phyloP scores from a whole-genome alignment of 2,888 invertebrate species.

The Liopterus haemorrhoidalis region DNA sequence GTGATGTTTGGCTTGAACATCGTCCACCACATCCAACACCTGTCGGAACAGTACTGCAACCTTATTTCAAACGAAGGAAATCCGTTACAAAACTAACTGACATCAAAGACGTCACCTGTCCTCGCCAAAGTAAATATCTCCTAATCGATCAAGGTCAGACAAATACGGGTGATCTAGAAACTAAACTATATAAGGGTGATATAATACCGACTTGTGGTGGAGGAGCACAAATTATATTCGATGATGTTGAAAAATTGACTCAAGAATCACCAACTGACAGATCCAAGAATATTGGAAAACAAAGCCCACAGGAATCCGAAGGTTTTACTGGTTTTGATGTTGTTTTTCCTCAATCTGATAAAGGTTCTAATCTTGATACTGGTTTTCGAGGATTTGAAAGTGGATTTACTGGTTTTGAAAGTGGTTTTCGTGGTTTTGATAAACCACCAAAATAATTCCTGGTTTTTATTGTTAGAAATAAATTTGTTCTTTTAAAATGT shows the following conservation, averaged over 20 bases:
- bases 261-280: slow-evolving; percentile 78
- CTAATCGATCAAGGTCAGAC: slow-evolving; percentile 89
- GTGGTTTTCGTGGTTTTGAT: no score
- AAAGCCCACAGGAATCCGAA: no score
- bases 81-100: slow-evolving; percentile 77
- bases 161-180: slow-evolving; percentile 87
- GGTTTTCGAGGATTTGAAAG: no score
- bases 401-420: no score
- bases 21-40: slow-evolving; percentile 73
- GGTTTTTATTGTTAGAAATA: no score
- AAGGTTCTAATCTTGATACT: no score
- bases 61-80: slow-evolving; percentile 72
- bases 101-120: slow-evolving; percentile 66
- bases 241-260: slow-evolving; percentile 84
- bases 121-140: slow-evolving; percentile 75
- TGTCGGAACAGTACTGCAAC: slow-evolving; percentile 85
- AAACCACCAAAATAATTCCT: no score
- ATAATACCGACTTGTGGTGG: slow-evolving; percentile 91
- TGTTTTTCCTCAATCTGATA: no score
- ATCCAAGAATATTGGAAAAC: no score
- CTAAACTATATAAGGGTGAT: slow-evolving; percentile 59
- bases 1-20: slow-evolving; percentile 81
- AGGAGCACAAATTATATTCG: slow-evolving; percentile 91
- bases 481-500: no score
- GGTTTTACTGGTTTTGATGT: no score